Evolutionary conservation across 2,113 vertebrate genomes (phyloP), one percentile per base, ranked within the genome.

Genomic region (Sylvietta virens): DNA sequence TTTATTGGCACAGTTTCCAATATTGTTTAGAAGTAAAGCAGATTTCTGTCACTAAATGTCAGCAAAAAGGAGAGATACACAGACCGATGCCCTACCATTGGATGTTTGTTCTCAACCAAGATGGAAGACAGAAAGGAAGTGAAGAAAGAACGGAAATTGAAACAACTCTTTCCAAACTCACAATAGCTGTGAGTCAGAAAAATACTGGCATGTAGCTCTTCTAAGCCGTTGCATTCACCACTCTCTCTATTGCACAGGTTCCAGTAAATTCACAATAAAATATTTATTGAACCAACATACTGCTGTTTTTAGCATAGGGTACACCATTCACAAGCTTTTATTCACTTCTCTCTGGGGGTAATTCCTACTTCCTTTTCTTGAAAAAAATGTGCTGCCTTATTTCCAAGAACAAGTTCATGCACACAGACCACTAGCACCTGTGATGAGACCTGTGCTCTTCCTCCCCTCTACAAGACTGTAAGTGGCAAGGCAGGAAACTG

Each of bases 391-490:
- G 4, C 1, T 57, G 18, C 14, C 8, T 71, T 60, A 15, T 74
- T 86, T 67, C 21, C 28, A 21, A 71, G 35, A 88, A 50, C 3
- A 5, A 54, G 7, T 15, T 77, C 9, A 71, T 54, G 23, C 19
- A 16, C 26, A 61, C 64, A 16, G 7, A 54, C 11, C 2, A 1
- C 35, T 51, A 33, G 6, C 4, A 1, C 8, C 15, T 28, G 23
- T 26, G 33, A 11, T 76, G 18, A 58, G 17, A 66, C 16, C 22
- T 39, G 13, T 77, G 4, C 3, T 62, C 7, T 48, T 7, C 22
- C 7, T 72, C 16, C 15, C 6, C 22, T 73, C 40, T 73, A 20
- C 13, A 24, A 57, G 18, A 56, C 2, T 3, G 0, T 10, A 60
- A 71, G 10, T 2, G 2, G 8, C 9, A 80, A 80, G 13, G 17